These are phyloP conservation scores for Cololabis saira DNA, from an alignment of 2,113 vertebrate genomes.

Conservation along the genomic window DNA sequence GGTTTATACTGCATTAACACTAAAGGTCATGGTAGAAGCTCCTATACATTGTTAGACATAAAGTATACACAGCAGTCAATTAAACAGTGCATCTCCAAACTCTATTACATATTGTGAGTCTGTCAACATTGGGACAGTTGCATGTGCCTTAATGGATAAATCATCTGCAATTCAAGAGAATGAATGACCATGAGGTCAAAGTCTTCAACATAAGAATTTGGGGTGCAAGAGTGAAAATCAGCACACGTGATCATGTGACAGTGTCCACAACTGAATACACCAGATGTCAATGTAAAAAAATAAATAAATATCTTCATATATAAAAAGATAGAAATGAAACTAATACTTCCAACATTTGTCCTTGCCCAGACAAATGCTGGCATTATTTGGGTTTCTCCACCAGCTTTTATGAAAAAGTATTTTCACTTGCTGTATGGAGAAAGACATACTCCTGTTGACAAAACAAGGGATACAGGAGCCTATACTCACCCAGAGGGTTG, in stretches of 20 bases:
- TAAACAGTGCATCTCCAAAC: conserved; percentile 8
- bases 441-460: conserved; percentile 4
- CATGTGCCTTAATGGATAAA: too few species aligned
- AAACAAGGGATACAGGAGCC: neutral
- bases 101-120: neutral
- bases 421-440: neutral
- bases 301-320: too few species aligned
- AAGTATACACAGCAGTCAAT: conserved; percentile 8
- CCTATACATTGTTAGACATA: neutral
- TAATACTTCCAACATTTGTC: neutral
- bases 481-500: neutral
- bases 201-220: too few species aligned
- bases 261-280: too few species aligned
- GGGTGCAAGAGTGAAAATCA: too few species aligned
- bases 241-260: too few species aligned
- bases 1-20: conserved; percentile 12
- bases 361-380: conserved; percentile 1
- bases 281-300: too few species aligned
- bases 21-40: neutral
- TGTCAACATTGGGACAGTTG: neutral
- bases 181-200: too few species aligned
- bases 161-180: too few species aligned
- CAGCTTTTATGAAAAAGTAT: conserved; percentile 6
- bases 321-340: neutral
- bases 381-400: conserved; percentile 21